Evolutionary conservation across 2,797 vertebrate species (phyloP).

Genomic region (Aselliscus stoliczkanus): DNA sequence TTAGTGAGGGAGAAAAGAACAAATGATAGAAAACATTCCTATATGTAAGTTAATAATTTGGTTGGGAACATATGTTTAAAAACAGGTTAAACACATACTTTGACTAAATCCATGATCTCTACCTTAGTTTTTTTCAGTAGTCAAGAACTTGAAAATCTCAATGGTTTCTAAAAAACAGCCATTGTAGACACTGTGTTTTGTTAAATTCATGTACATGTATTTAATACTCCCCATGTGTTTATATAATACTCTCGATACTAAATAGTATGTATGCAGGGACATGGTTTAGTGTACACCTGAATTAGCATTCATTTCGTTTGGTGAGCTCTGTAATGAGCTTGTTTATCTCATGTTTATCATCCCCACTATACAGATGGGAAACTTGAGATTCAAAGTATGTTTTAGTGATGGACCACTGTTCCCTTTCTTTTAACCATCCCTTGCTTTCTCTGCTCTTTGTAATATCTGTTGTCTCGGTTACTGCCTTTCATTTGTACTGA

Average conservation of each 20-base stretch:
- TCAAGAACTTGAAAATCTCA: constrained; percentile 18
- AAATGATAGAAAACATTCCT: neutral
- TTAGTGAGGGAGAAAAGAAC: neutral
- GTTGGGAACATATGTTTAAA: neutral
- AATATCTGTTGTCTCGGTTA: neutral
- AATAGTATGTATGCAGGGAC: neutral
- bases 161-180: neutral
- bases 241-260: neutral
- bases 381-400: neutral
- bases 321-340: neutral
- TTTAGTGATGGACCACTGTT: neutral
- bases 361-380: neutral
- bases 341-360: neutral
- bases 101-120: neutral
- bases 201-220: neutral
- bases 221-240: neutral
- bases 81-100: neutral
- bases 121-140: neutral
- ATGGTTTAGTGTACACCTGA: neutral
- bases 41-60: neutral
- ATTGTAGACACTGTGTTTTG: neutral
- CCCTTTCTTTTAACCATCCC: neutral
- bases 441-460: neutral
- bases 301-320: neutral
- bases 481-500: neutral